phyloP scores from a whole-genome alignment of 2,888 invertebrate species.

The Conistra vaccinii region DNA sequence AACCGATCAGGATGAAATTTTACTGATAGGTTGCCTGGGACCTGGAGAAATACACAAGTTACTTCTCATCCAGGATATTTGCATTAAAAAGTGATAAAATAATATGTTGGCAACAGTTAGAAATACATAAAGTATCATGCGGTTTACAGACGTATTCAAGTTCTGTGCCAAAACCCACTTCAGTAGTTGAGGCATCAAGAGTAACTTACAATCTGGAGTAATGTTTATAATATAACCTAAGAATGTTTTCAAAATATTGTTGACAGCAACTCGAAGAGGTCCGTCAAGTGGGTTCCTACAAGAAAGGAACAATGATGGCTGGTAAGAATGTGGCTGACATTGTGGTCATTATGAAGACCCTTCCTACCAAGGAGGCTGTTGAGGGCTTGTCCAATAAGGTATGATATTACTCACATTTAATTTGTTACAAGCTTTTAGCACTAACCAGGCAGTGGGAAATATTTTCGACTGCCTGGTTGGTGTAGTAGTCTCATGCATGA shows the following conservation, averaged over 20 bases:
- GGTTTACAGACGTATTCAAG: not conserved
- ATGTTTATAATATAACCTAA: slow-evolving; percentile 7
- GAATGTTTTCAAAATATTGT: slow-evolving; percentile 20
- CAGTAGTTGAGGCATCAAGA: not conserved
- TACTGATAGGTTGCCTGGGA: too few species aligned
- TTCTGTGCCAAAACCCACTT: not conserved
- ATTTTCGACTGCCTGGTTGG: not conserved
- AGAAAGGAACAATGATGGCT: slow-evolving; percentile 99
- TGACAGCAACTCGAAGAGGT: slow-evolving; percentile 93
- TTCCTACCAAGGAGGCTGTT: slow-evolving; percentile 98
- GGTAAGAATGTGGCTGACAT: slow-evolving; percentile 99
- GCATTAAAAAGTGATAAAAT: not conserved
- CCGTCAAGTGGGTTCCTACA: slow-evolving; percentile 99
- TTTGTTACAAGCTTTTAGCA: not conserved
- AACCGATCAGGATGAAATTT: too few species aligned
- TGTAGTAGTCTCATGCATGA: not conserved
- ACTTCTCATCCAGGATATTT: too few species aligned
- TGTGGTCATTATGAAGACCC: slow-evolving; percentile 98
- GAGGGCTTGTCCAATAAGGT: slow-evolving; percentile 97
- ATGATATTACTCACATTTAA: slow-evolving; percentile 35
- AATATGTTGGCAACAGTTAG: too few species aligned
- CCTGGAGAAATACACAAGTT: too few species aligned
- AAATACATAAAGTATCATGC: not conserved
- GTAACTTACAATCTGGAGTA: not conserved
- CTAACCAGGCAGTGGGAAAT: not conserved